Percentiles rank a stretch among this genome's conserved stretches.
Evolutionary conservation across 2,113 vertebrate species (phyloP).

Genomic region (Miniopterus natalensis): DNA sequence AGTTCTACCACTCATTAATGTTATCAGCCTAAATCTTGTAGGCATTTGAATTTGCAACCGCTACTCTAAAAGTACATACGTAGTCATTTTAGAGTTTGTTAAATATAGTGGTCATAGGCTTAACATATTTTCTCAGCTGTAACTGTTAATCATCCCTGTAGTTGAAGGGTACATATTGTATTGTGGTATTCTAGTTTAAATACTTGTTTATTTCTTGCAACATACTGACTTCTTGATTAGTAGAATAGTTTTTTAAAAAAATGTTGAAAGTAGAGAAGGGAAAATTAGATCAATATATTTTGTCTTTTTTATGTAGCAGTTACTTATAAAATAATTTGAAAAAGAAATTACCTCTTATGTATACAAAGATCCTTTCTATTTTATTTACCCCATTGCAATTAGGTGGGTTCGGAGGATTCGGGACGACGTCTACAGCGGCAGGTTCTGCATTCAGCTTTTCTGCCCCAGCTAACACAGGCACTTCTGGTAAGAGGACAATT

Average conservation of each 20-base stretch:
- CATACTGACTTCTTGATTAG: constrained; percentile 27
- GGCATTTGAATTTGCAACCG: constrained; percentile 42
- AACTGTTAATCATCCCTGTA: not conserved
- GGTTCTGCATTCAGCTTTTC: constrained; percentile 95
- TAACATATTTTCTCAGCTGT: constrained; percentile 7
- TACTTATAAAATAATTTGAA: constrained; percentile 45
- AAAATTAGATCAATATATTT: constrained; percentile 39
- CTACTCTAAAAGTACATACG: not conserved
- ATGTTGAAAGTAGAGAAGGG: constrained; percentile 15
- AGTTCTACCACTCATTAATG: not conserved
- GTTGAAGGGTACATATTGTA: not conserved
- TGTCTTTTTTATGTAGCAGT: constrained; percentile 31
- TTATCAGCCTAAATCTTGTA: constrained; percentile 16
- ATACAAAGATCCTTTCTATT: not conserved
- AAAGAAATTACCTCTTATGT: not conserved
- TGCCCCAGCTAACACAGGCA: constrained; percentile 92
- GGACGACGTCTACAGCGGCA: constrained; percentile 91
- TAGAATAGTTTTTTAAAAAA: constrained; percentile 30
- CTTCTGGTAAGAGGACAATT: constrained; percentile 84
- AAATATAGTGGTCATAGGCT: not conserved
- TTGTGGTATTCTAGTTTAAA: constrained; percentile 48
- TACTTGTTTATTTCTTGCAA: constrained; percentile 34
- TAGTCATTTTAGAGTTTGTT: constrained; percentile 25
- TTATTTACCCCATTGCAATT: constrained; percentile 77
- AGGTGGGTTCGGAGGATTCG: constrained; percentile 97